phyloP scores from a whole-genome alignment of 2,113 vertebrate genomes.

The Campylorhamphus procurvoides region DNA sequence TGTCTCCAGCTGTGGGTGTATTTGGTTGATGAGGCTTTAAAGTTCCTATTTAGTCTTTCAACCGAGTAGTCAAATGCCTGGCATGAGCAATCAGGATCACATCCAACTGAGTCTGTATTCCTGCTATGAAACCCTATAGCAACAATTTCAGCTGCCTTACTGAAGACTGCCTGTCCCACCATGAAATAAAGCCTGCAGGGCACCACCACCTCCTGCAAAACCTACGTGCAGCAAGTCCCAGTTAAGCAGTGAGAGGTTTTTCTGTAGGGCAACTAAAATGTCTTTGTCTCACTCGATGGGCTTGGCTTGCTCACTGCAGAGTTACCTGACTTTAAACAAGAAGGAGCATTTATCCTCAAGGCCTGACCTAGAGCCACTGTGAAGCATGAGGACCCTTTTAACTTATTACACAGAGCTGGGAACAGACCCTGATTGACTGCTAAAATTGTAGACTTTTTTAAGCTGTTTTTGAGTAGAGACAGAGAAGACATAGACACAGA shows the following conservation, averaged over 20 bases:
- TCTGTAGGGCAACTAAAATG: neutral
- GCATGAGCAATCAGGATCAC: neutral
- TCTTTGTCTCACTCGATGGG: rapidly evolving
- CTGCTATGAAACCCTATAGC: neutral
- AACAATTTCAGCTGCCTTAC: neutral
- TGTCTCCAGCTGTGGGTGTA: neutral
- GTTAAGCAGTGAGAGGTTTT: neutral
- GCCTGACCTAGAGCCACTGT: neutral
- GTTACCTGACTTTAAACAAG: neutral
- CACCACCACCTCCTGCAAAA: neutral
- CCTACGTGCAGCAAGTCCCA: neutral
- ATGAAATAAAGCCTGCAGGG: neutral
- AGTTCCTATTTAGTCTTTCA: neutral
- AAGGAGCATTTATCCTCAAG: neutral
- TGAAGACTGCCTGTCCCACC: neutral
- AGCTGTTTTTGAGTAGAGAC: neutral
- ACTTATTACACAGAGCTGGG: neutral
- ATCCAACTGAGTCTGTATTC: rapidly evolving
- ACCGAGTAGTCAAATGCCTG: neutral
- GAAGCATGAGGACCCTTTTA: neutral
- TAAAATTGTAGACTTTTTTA: neutral
- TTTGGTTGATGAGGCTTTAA: neutral
- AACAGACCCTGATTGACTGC: neutral
- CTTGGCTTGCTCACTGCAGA: neutral
- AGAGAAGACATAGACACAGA: neutral